Conservation (phyloP, 2,113 vertebrate genomes). For the Aleadryas rufinucha region DNA sequence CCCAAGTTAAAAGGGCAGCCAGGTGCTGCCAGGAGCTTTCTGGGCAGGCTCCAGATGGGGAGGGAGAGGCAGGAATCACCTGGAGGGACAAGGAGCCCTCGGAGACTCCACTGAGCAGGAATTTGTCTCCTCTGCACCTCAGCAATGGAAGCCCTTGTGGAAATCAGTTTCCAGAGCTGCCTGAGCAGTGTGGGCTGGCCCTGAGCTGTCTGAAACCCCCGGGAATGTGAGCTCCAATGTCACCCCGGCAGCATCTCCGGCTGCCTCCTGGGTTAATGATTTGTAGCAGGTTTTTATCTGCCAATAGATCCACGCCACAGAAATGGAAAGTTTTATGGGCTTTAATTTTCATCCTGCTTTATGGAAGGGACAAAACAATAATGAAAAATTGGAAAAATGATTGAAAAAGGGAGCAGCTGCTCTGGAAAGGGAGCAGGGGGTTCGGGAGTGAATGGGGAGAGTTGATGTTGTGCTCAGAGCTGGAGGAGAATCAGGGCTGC, state of each 20-base stretch:
- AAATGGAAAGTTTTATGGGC: background rate
- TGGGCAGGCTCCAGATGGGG: background rate
- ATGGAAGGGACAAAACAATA: constrained; percentile 1
- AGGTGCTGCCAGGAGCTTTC: background rate
- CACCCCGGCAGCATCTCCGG: background rate
- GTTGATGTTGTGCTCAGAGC: background rate
- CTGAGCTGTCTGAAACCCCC: background rate
- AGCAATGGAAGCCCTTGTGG: background rate
- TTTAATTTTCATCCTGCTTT: constrained; percentile 30
- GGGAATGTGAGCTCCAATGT: background rate
- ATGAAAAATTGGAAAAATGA: constrained; percentile 15
- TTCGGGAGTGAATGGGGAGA: background rate
- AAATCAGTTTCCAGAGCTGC: background rate
- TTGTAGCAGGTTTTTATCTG: constrained; percentile 17
- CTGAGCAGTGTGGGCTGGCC: background rate
- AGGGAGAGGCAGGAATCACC: background rate
- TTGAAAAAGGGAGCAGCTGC: background rate
- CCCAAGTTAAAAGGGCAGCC: background rate
- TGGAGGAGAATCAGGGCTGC: background rate
- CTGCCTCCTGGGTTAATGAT: background rate
- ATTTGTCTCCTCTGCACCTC: background rate
- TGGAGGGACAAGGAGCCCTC: background rate
- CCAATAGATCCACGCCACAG: background rate
- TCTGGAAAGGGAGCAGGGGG: background rate
- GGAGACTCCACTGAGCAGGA: background rate